These are phyloP conservation scores for Peromyscus polionotus DNA, from an alignment of 2,113 vertebrate species.

Conservation along the genomic window DNA sequence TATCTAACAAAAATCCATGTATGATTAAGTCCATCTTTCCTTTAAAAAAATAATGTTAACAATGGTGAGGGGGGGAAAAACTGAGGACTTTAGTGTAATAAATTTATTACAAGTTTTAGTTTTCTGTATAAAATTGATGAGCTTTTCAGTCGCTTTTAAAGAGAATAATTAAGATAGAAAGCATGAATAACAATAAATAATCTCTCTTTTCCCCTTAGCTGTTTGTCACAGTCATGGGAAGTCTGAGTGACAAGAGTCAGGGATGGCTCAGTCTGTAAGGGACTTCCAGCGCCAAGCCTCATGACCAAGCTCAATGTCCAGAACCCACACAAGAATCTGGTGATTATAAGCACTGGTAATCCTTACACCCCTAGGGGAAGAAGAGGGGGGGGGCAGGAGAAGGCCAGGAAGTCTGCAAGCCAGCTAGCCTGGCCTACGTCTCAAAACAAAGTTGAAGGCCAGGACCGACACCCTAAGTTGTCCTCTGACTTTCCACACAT, in stretches of 20 bases:
- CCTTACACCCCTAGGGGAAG: too few species aligned
- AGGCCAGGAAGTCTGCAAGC: background rate
- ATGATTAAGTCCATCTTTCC: background rate
- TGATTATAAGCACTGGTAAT: too few species aligned
- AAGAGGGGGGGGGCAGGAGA: background rate
- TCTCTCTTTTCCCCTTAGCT: background rate
- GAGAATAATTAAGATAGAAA: background rate
- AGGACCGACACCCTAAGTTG: background rate
- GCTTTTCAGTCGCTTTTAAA: background rate
- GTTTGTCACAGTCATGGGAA: background rate
- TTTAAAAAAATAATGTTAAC: background rate
- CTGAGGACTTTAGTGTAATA: background rate
- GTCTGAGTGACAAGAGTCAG: background rate
- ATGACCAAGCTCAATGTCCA: too few species aligned
- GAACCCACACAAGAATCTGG: background rate
- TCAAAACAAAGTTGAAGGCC: background rate
- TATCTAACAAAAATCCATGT: background rate
- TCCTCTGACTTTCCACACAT: background rate
- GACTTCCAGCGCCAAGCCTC: background rate
- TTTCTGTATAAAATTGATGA: background rate
- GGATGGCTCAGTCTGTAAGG: background rate
- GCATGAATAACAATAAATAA: background rate
- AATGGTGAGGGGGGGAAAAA: background rate
- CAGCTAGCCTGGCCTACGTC: background rate
- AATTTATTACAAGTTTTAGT: background rate